Percentiles rank a stretch among this genome's conserved stretches.
phyloP scores from a whole-genome alignment of 2,797 vertebrate genomes.

The Dallia pectoralis region DNA sequence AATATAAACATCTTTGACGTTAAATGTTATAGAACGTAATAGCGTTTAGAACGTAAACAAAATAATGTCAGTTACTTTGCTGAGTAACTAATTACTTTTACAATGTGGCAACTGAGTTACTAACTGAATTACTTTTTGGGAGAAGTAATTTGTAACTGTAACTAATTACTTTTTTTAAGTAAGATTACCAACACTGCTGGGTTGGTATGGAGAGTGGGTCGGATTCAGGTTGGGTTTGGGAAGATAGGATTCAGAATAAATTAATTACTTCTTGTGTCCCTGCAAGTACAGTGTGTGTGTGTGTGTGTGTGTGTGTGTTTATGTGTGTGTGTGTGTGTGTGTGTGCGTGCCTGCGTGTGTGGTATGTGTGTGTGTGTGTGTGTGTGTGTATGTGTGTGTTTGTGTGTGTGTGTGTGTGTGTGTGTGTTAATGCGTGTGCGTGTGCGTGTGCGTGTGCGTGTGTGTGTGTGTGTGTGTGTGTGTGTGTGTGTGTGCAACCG shows the following conservation, averaged over 20 bases:
- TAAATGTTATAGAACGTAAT: too few species aligned
- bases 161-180: too few species aligned
- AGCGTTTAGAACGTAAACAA: too few species aligned
- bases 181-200: too few species aligned
- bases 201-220: too few species aligned
- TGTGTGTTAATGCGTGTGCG: constrained; percentile 13
- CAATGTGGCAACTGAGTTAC: too few species aligned
- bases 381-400: constrained; percentile 32
- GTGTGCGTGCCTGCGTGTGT: background rate
- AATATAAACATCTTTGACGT: too few species aligned
- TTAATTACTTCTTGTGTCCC: background rate
- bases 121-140: too few species aligned
- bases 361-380: constrained; percentile 14
- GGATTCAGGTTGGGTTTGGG: too few species aligned
- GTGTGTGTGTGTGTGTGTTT: constrained; percentile 19
- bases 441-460: constrained; percentile 16
- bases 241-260: background rate
- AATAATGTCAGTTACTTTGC: too few species aligned
- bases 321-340: constrained; percentile 43
- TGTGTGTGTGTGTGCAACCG: constrained; percentile 11
- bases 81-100: too few species aligned
- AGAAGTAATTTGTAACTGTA: too few species aligned
- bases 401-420: constrained; percentile 10
- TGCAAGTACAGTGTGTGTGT: background rate
- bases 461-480: constrained; percentile 15